Conservation (phyloP, 2,888 invertebrate species). For the Deilephila elpenor region DNA sequence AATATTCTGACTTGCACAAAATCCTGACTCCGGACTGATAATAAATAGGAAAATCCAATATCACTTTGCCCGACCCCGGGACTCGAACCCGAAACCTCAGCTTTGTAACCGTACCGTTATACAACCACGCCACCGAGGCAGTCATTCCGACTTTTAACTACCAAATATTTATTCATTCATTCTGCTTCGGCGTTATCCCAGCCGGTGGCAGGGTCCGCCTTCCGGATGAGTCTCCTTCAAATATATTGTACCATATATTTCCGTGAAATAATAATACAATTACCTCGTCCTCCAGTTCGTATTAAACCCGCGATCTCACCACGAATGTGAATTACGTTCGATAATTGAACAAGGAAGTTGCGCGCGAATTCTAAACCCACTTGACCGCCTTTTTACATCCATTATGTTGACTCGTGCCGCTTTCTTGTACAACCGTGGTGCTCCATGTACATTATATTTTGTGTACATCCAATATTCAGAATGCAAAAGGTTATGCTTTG, state of each 20-base stretch:
- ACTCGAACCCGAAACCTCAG: no score
- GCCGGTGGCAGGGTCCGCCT: no score
- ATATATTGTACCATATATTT: not conserved
- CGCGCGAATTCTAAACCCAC: conserved; percentile 12
- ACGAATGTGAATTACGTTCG: not conserved
- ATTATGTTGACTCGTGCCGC: not conserved
- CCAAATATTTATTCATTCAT: not conserved
- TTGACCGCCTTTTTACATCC: conserved; percentile 21
- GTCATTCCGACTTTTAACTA: no score
- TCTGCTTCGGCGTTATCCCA: no score
- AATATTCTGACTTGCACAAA: no score
- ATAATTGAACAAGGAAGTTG: conserved; percentile 13
- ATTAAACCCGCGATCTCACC: not conserved
- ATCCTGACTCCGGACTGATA: no score
- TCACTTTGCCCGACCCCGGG: no score
- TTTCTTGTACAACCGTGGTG: not conserved
- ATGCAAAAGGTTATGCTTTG: no score
- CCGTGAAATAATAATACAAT: not conserved
- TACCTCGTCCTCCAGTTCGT: not conserved
- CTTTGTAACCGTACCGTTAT: no score
- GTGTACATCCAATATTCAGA: not conserved
- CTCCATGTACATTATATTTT: not conserved
- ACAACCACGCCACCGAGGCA: no score
- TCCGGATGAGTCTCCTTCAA: no score
- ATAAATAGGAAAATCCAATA: no score